Evolutionary conservation across 2,113 vertebrate genomes (phyloP).

Genomic region (Zosterops borbonicus): DNA sequence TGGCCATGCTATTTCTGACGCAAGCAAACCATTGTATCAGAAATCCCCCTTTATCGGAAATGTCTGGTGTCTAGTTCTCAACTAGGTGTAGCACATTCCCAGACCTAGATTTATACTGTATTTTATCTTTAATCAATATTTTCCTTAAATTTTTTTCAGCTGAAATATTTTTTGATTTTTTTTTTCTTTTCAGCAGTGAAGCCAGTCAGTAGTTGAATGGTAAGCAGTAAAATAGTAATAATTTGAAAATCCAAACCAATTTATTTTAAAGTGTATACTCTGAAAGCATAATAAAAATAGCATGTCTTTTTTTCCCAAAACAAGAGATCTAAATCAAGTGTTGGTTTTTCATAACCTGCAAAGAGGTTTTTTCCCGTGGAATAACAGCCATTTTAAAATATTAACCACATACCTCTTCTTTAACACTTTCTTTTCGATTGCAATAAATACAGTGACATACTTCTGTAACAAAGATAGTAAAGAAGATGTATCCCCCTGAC

Average conservation of each 20-base stretch:
- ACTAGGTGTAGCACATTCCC: not conserved
- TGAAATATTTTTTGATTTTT: not conserved
- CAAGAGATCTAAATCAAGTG: not conserved
- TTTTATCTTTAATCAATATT: not conserved
- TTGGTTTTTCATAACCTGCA: not conserved
- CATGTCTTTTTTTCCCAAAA: not conserved
- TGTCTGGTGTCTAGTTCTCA: fast-evolving
- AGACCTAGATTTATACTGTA: not conserved
- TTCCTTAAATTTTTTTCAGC: not conserved
- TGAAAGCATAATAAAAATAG: not conserved
- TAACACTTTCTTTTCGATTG: not conserved
- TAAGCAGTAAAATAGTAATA: not conserved
- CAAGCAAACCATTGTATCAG: not conserved
- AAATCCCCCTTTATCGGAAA: not conserved
- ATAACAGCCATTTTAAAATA: not conserved
- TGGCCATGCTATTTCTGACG: too few relatives aligned
- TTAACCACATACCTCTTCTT: not conserved
- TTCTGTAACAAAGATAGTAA: not conserved
- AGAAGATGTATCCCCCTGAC: not conserved
- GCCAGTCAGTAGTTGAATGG: not conserved
- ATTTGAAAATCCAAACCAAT: not conserved
- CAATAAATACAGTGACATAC: not conserved
- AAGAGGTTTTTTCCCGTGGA: not conserved
- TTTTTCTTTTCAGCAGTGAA: not conserved
- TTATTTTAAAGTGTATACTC: not conserved